Evolutionary conservation across 2,113 vertebrate species (phyloP), one percentile per base, ranked within the genome.

Genomic region (Trematomus loennbergii): DNA sequence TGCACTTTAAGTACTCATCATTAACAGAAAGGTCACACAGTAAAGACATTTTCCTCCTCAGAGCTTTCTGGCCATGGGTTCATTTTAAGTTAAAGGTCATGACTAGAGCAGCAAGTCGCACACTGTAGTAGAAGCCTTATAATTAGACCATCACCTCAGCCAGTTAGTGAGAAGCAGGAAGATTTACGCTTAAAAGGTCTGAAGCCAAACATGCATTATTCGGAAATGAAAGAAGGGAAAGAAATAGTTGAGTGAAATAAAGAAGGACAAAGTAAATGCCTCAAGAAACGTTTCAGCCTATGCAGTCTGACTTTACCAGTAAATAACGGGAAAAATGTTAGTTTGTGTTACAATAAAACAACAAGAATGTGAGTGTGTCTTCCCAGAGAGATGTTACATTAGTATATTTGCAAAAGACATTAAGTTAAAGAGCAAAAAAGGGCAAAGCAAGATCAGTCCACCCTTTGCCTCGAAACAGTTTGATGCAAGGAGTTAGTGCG

Each of bases 1-100:
- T 84, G 83, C 78, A 91, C 91, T 88, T 85, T 62, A 78, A 79
- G 67, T 54, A 62, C 71, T 54, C 29, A 83, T 83, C 63, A 57
- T 84, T 64, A 71, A 80, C 55, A 81, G 58, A 82, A 81, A 84
- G 22, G 62, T 81, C 74, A 73, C 17, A 33, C 58, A 54, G 71
- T 60, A 40, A 78, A 75, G 17, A 53, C 22, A 71, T 58, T 73
- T 65, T 59, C 74, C 52, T 86, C 61, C 25, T 61, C 46, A 20
- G 46, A 75, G 77, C 9, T 61, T 64, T 13, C n/a, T 18, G 25
- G 64, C 52, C 66, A 25, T 16, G 22, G 40, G 29, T 63, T 69
- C 10, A 63, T 60, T 62, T 72, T n/a, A 71, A 66, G 12, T 40
- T 49, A 17, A 79, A 75, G 16, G 22, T 54, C 29, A 20, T 17